A percentile compares a stretch with the other conserved stretches of the same genome.
These are phyloP conservation scores for Epirrhoe alternata DNA, from an alignment of 2,888 invertebrate species.

Conservation along the genomic window DNA sequence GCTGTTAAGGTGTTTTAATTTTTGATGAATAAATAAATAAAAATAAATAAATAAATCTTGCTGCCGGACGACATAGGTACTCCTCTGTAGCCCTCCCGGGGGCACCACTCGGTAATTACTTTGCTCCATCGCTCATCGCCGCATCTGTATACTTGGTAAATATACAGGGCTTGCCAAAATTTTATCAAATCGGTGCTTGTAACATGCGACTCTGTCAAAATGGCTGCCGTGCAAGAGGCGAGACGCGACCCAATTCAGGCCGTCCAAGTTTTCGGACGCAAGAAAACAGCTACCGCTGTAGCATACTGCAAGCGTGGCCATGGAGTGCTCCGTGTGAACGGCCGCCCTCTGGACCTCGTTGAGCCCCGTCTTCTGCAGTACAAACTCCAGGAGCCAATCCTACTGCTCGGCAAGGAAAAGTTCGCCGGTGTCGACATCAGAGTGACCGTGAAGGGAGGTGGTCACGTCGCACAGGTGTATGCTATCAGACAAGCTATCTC, in stretches of 20 bases:
- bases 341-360: constrained; percentile 97
- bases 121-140: too few relatives aligned
- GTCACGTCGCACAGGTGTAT: constrained; percentile 99
- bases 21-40: too few relatives aligned
- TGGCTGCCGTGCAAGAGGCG: constrained; percentile 85
- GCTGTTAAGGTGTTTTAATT: too few relatives aligned
- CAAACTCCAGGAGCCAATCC: constrained; percentile 96
- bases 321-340: constrained; percentile 98
- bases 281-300: constrained; percentile 99
- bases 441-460: constrained; percentile 99
- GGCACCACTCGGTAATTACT: too few relatives aligned
- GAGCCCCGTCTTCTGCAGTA: constrained; percentile 98
- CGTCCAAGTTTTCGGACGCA: constrained; percentile 98
- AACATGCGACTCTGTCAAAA: constrained; percentile 84
- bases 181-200: too few relatives aligned
- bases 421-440: constrained; percentile 99
- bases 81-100: too few relatives aligned
- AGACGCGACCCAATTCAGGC: constrained; percentile 95
- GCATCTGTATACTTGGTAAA: too few relatives aligned
- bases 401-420: constrained; percentile 96
- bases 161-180: too few relatives aligned
- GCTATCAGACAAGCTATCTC: constrained; percentile 99
- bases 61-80: too few relatives aligned
- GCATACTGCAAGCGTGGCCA: constrained; percentile 99
- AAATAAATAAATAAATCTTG: too few relatives aligned